Percentiles rank a stretch among this genome's conserved stretches.
Conservation (phyloP, 2,888 invertebrate species). For the Erpobdella octoculata region DNA sequence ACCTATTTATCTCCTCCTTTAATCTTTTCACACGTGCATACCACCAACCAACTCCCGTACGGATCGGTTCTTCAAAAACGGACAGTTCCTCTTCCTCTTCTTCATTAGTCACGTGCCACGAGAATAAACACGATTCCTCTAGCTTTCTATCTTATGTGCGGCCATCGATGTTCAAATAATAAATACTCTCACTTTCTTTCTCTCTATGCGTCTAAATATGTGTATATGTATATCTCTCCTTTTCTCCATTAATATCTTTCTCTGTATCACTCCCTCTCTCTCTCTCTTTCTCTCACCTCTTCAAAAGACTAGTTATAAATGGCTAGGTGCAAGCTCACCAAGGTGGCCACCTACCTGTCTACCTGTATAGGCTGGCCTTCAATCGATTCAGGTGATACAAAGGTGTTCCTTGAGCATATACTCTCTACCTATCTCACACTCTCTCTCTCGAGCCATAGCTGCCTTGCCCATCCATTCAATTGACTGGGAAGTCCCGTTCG, state of each 20-base stretch:
- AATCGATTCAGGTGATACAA: conserved; percentile 12
- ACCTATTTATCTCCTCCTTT: too few species aligned
- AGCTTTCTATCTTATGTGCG: too few species aligned
- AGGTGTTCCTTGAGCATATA: conserved; percentile 7
- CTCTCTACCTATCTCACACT: too few species aligned
- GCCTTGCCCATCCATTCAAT: conserved; percentile 2
- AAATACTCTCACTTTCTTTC: neutral
- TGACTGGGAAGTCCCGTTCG: too few species aligned
- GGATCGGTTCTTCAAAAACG: too few species aligned
- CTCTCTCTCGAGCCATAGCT: conserved; percentile 7
- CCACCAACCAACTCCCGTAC: too few species aligned
- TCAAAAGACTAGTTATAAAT: neutral
- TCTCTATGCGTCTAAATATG: neutral
- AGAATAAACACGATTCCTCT: too few species aligned
- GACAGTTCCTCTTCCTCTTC: too few species aligned
- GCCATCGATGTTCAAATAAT: too few species aligned
- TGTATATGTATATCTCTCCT: neutral
- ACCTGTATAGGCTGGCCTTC: conserved; percentile 11
- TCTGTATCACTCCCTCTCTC: neutral
- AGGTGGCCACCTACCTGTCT: conserved; percentile 3
- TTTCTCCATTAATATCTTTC: neutral
- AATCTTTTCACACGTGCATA: too few species aligned
- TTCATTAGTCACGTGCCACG: too few species aligned
- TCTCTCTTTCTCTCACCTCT: neutral
- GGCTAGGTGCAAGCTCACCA: conserved; percentile 10